These are phyloP conservation scores for Phaetusa simplex DNA, from an alignment of 2,113 vertebrate genomes.

Conservation along the genomic window DNA sequence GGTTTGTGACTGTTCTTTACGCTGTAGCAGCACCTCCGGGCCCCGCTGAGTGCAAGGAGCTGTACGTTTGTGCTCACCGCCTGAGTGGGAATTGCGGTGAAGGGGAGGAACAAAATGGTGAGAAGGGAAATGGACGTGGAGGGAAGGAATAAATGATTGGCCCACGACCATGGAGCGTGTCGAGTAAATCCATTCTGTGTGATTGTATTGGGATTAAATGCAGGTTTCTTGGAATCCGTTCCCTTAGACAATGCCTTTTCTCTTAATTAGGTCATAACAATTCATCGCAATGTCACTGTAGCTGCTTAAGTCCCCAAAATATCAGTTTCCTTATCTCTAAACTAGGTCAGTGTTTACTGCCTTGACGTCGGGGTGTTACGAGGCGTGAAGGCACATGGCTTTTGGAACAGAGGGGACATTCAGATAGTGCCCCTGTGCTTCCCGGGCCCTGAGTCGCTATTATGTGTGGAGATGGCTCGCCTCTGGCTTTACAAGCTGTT, in stretches of 20 bases:
- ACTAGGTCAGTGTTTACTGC: not conserved
- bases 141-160: not conserved
- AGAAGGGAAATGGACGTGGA: not conserved
- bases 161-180: fast-evolving
- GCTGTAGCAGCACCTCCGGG: not conserved
- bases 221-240: not conserved
- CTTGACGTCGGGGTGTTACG: not conserved
- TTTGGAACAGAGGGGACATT: not conserved
- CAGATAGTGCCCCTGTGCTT: not conserved
- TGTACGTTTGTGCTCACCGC: fast-evolving
- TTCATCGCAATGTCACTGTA: not conserved
- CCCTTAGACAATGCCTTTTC: not conserved
- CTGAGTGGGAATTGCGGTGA: fast-evolving
- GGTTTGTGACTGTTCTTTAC: not conserved
- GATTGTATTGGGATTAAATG: not conserved
- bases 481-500: not conserved
- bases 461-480: not conserved
- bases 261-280: not conserved
- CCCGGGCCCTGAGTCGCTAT: not conserved
- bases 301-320: not conserved
- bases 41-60: not conserved
- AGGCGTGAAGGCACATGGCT: not conserved
- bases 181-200: not conserved
- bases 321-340: not conserved
- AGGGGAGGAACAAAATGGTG: not conserved